A percentile compares a stretch with the other conserved stretches of the same genome.
Evolutionary conservation across 2,888 invertebrate genomes (phyloP).

Genomic region (Arge pagana): DNA sequence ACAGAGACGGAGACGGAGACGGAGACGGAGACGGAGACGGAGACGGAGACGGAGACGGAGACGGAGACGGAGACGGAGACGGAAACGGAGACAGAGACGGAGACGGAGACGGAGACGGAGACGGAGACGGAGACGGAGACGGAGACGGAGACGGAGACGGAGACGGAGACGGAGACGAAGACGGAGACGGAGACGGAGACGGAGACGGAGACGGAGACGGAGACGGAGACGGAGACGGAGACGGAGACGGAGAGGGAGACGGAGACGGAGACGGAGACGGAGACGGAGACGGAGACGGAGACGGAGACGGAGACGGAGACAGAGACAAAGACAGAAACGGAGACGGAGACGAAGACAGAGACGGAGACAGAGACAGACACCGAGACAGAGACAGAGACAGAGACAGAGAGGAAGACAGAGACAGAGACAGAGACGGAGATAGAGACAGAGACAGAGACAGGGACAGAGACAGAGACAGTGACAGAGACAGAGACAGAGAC

Average conservation of each 20-base stretch:
- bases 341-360: too few species aligned
- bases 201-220: constrained; percentile 2
- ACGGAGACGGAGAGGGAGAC: constrained; percentile 1
- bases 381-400: too few species aligned
- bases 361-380: too few species aligned
- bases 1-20: background rate
- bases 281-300: background rate
- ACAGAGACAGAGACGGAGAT: too few species aligned
- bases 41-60: background rate
- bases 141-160: background rate
- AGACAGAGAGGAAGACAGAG: too few species aligned
- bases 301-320: background rate
- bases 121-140: background rate
- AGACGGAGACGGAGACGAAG: too few species aligned
- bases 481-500: background rate
- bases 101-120: background rate
- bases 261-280: background rate
- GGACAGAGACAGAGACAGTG: too few species aligned
- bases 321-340: too few species aligned
- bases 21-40: background rate
- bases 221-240: background rate
- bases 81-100: too few species aligned
- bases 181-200: background rate
- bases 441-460: too few species aligned
- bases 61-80: background rate